These are phyloP conservation scores for Pseudomyrmex pallidus DNA, from an alignment of 1,140 invertebrate species.

Conservation along the genomic window DNA sequence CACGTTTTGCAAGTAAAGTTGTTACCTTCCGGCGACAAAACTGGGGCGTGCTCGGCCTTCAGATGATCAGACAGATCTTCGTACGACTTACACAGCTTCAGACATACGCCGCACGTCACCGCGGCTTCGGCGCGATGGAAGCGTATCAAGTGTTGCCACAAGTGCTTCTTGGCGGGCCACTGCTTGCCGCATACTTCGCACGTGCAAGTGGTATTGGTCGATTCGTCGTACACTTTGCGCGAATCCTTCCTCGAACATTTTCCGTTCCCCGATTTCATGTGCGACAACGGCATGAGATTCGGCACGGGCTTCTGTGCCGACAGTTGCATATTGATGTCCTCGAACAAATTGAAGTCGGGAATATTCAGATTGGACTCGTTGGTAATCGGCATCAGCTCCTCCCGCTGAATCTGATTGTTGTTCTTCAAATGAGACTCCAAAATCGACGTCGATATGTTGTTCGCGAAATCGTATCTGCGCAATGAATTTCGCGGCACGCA, in stretches of 20 bases:
- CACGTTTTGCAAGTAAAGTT: slow-evolving; percentile 88
- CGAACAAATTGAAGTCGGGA: slow-evolving; percentile 84
- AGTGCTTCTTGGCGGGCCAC: slow-evolving; percentile 87
- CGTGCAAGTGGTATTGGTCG: slow-evolving; percentile 83
- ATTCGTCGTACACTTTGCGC: slow-evolving; percentile 83
- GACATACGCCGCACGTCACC: slow-evolving; percentile 87
- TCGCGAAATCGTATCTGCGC: slow-evolving; percentile 27
- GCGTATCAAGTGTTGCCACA: slow-evolving; percentile 88
- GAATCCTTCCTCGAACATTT: slow-evolving; percentile 84
- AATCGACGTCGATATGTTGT: slow-evolving; percentile 74
- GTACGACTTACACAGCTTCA: slow-evolving; percentile 86
- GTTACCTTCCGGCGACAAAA: slow-evolving; percentile 86
- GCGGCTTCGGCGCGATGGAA: slow-evolving; percentile 87
- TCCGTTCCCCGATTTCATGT: slow-evolving; percentile 72
- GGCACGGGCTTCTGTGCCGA: slow-evolving; percentile 81
- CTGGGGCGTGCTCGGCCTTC: slow-evolving; percentile 84
- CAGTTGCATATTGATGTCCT: slow-evolving; percentile 83
- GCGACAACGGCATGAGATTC: slow-evolving; percentile 81
- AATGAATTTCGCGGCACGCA: slow-evolving; percentile 70
- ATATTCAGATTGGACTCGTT: slow-evolving; percentile 82
- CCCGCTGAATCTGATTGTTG: slow-evolving; percentile 82
- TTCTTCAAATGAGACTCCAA: slow-evolving; percentile 82
- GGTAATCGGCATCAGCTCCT: slow-evolving; percentile 70
- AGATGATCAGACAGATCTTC: slow-evolving; percentile 86
- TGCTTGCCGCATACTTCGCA: slow-evolving; percentile 88